Percentiles rank a stretch among this genome's conserved stretches.
Evolutionary conservation across 2,888 invertebrate genomes (phyloP).

Genomic region (Malacosoma neustria): DNA sequence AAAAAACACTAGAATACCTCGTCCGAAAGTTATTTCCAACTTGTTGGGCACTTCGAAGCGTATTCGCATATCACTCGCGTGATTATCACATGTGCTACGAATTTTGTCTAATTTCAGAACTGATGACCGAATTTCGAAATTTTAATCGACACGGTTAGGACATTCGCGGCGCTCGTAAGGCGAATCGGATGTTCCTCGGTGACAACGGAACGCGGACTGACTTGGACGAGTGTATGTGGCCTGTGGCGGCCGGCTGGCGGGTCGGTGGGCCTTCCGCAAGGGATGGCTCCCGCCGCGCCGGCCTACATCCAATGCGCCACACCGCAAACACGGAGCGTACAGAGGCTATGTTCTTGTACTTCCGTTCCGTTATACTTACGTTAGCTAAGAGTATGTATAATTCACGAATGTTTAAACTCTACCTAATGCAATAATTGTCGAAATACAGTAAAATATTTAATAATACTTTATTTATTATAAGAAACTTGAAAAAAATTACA

Average conservation of each 20-base stretch:
- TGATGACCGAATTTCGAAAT: slow-evolving; percentile 20
- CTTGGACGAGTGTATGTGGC: too few relatives aligned
- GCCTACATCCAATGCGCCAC: slow-evolving; percentile 39
- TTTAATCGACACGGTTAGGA: slow-evolving; percentile 16
- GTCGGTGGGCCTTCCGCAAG: slow-evolving; percentile 49
- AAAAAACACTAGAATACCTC: slow-evolving; percentile 46
- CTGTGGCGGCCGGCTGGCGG: slow-evolving; percentile 10
- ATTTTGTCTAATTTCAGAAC: slow-evolving; percentile 25
- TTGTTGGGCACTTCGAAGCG: slow-evolving; percentile 69
- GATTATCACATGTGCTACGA: slow-evolving; percentile 27
- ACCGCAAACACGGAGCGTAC: slow-evolving; percentile 8
- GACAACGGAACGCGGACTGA: slow-evolving; percentile 54
- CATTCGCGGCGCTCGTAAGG: slow-evolving; percentile 30
- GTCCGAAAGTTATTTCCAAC: slow-evolving; percentile 66
- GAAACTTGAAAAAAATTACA: too few relatives aligned
- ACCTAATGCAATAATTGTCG: too few relatives aligned
- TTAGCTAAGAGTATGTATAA: too few relatives aligned
- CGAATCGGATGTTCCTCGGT: slow-evolving; percentile 49
- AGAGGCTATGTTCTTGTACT: too few relatives aligned
- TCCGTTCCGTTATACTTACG: too few relatives aligned
- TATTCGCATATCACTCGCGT: slow-evolving; percentile 61
- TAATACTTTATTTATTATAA: too few relatives aligned
- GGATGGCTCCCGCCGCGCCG: slow-evolving; percentile 68
- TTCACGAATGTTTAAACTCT: too few relatives aligned
- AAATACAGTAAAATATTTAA: too few relatives aligned